Conservation (phyloP, 2,888 invertebrate species). For the Dorcus hopei region DNA sequence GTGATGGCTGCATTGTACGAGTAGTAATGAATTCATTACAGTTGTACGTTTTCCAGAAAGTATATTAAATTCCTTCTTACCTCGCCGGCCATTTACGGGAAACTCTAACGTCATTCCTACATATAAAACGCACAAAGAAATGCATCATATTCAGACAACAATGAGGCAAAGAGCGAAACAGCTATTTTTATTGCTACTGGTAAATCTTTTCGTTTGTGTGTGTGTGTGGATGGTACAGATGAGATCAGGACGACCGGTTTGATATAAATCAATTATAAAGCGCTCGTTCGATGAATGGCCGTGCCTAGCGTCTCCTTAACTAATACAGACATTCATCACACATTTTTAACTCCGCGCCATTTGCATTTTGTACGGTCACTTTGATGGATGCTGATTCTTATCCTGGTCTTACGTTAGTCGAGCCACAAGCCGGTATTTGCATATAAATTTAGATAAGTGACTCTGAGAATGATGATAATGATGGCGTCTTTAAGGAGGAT, state of each 20-base stretch:
- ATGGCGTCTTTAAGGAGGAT: too few species aligned
- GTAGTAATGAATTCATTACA: too few species aligned
- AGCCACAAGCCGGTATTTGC: neutral
- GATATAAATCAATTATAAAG: conserved; percentile 1
- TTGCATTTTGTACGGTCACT: neutral
- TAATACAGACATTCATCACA: conserved; percentile 1
- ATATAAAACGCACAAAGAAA: neutral
- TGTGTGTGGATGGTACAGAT: neutral
- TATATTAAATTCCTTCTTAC: too few species aligned
- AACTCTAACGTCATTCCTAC: too few species aligned
- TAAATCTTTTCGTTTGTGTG: neutral
- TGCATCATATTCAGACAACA: neutral
- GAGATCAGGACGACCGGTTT: neutral
- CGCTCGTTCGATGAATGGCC: neutral
- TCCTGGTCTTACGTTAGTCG: neutral
- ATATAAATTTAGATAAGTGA: conserved; percentile 1
- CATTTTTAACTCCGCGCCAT: neutral
- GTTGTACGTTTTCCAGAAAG: too few species aligned
- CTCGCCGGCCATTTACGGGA: too few species aligned
- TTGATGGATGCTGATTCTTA: neutral
- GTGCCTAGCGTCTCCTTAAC: neutral
- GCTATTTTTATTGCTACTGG: neutral
- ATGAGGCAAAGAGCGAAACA: neutral
- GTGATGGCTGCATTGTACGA: too few species aligned
- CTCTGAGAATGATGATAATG: too few species aligned